These are phyloP conservation scores for Allophyes oxyacanthae DNA, from an alignment of 2,888 invertebrate species.

Conservation along the genomic window DNA sequence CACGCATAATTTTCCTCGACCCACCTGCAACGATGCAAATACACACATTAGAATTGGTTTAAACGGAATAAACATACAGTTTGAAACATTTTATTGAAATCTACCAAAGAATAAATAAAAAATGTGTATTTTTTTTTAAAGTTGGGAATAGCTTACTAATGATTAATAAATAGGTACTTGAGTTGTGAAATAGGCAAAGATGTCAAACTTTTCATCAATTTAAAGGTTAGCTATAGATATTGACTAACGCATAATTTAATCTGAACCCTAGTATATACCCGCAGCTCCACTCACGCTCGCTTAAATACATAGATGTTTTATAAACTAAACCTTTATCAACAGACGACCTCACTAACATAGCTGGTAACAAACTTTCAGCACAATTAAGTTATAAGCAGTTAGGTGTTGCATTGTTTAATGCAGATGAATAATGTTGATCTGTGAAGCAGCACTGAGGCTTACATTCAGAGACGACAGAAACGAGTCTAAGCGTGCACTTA, in stretches of 20 bases:
- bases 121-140: too few species aligned
- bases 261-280: too few species aligned
- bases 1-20: conserved; percentile 89
- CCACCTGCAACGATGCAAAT: conserved; percentile 79
- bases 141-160: too few species aligned
- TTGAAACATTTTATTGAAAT: not conserved
- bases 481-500: too few species aligned
- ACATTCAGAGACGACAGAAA: too few species aligned
- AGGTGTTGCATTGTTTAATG: conserved; percentile 7
- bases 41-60: conserved; percentile 24
- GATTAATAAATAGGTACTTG: too few species aligned
- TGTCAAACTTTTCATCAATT: too few species aligned
- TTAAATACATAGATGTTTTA: too few species aligned
- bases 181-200: too few species aligned
- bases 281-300: too few species aligned
- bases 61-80: not conserved
- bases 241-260: too few species aligned
- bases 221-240: too few species aligned
- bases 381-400: conserved; percentile 1
- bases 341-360: conserved; percentile 19
- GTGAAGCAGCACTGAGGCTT: not conserved
- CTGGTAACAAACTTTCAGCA: conserved; percentile 4
- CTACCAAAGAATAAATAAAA: not conserved
- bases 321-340: not conserved
- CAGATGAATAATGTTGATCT: not conserved